These are phyloP conservation scores for Chiloscyllium plagiosum DNA, from an alignment of 2,113 vertebrate genomes.

Conservation along the genomic window DNA sequence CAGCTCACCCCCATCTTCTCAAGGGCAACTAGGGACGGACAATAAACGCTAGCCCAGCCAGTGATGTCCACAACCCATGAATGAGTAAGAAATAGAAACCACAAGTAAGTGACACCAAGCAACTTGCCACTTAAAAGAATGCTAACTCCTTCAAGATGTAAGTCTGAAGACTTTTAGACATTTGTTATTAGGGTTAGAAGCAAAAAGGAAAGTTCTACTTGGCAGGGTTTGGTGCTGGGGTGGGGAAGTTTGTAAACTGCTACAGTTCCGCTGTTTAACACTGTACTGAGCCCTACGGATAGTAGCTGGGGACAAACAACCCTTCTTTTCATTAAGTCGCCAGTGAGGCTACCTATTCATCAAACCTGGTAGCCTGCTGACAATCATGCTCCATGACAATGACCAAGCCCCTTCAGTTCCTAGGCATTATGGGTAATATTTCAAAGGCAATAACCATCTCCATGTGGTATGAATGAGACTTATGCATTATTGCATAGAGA, in stretches of 20 bases:
- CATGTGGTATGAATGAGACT: not conserved
- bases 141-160: not conserved
- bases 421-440: not conserved
- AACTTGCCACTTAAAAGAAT: not conserved
- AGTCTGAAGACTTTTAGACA: not conserved
- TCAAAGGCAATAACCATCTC: not conserved
- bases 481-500: not conserved
- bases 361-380: not conserved
- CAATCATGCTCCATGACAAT: not conserved
- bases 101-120: not conserved
- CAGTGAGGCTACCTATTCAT: not conserved
- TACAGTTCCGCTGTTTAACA: not conserved
- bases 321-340: slow-evolving; percentile 10
- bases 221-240: not conserved
- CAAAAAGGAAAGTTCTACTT: not conserved
- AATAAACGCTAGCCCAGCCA: no score
- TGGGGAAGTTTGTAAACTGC: not conserved
- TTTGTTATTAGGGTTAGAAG: not conserved
- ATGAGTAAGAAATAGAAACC: not conserved
- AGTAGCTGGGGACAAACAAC: no score
- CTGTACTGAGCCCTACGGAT: not conserved
- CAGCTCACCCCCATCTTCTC: no score
- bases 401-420: not conserved
- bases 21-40: no score
- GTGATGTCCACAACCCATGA: no score